Percentiles rank a stretch among this genome's conserved stretches.
These are phyloP conservation scores for Knipowitschia caucasica DNA, from an alignment of 2,797 vertebrate species.

Conservation along the genomic window DNA sequence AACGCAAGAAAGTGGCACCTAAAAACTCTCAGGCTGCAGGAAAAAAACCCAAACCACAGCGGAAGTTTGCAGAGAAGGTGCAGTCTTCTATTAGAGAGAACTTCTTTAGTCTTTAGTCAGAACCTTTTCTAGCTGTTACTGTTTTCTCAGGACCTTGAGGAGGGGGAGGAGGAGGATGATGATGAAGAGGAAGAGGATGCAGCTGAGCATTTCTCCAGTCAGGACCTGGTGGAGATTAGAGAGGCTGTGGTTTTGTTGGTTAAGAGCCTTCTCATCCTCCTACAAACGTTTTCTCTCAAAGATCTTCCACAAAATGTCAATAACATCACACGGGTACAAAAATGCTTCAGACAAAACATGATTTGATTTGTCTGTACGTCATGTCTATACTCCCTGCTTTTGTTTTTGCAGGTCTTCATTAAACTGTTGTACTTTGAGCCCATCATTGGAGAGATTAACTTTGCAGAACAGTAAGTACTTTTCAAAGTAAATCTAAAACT, in stretches of 20 bases:
- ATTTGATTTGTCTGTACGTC: not conserved
- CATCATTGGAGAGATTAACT: slow-evolving; percentile 57
- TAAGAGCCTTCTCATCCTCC: slow-evolving; percentile 81
- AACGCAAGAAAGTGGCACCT: slow-evolving; percentile 81
- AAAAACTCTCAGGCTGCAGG: slow-evolving; percentile 70
- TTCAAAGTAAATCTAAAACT: not conserved
- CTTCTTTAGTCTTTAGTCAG: not conserved
- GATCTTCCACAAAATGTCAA: slow-evolving; percentile 78
- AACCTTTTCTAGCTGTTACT: not conserved
- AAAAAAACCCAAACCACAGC: slow-evolving; percentile 75
- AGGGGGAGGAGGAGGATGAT: slow-evolving; percentile 41
- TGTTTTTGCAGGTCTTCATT: slow-evolving; percentile 81
- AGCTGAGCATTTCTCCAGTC: slow-evolving; percentile 72
- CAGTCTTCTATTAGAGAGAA: no score
- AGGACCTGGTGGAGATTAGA: slow-evolving; percentile 79
- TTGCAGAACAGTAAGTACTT: slow-evolving; percentile 75
- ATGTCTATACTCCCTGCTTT: slow-evolving; percentile 16
- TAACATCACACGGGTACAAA: slow-evolving; percentile 80
- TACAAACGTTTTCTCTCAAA: slow-evolving; percentile 82
- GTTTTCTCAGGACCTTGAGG: slow-evolving; percentile 58
- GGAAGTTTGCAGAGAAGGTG: slow-evolving; percentile 66
- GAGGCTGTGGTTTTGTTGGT: slow-evolving; percentile 77
- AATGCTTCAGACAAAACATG: fast-evolving
- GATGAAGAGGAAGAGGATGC: slow-evolving; percentile 75
- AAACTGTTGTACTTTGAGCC: slow-evolving; percentile 86